Conservation (phyloP, 2,888 invertebrate species). For the Eupeodes latifasciatus region DNA sequence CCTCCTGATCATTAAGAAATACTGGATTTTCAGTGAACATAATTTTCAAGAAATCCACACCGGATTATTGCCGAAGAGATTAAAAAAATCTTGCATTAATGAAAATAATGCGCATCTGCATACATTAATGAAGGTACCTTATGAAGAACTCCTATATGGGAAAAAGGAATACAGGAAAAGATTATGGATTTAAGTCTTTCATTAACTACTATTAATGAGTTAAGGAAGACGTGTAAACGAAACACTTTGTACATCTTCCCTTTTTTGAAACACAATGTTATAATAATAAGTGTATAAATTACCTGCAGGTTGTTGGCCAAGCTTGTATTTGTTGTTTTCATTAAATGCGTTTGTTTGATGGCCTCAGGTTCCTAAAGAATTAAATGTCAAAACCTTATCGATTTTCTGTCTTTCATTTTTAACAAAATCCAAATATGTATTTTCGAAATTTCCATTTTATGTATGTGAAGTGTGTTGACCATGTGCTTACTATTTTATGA, state of each 20-base stretch:
- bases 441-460: background rate
- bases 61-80: slow-evolving; percentile 41
- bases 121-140: slow-evolving; percentile 3
- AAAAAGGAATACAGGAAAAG: slow-evolving; percentile 40
- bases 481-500: background rate
- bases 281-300: background rate
- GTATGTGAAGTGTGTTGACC: background rate
- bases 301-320: background rate
- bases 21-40: slow-evolving; percentile 26
- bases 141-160: slow-evolving; percentile 1
- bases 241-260: slow-evolving; percentile 20
- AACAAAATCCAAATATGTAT: background rate
- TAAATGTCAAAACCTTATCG: background rate
- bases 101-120: background rate
- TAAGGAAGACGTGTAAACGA: slow-evolving; percentile 4
- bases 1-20: slow-evolving; percentile 62
- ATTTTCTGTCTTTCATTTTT: background rate
- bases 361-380: background rate
- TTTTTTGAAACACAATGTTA: slow-evolving; percentile 8
- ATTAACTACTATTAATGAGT: slow-evolving; percentile 11
- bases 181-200: slow-evolving; percentile 57
- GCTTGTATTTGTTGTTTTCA: slow-evolving; percentile 6
- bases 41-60: slow-evolving; percentile 38
- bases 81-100: slow-evolving; percentile 50
- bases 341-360: slow-evolving; percentile 43